Conservation (phyloP, 1,140 invertebrate genomes). For the Sminthurinus signatus region DNA sequence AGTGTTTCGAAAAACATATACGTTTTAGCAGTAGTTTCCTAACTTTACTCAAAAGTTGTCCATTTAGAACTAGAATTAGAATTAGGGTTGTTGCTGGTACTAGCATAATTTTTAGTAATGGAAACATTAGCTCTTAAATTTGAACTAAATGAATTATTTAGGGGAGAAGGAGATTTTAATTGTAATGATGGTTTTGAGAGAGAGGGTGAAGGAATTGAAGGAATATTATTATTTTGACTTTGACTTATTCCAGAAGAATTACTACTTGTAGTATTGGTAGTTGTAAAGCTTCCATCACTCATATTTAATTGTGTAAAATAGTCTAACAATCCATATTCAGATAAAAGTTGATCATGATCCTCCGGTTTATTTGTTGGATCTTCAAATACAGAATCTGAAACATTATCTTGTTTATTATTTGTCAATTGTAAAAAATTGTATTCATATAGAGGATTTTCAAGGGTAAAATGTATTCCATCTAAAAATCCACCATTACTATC, state of each 20-base stretch:
- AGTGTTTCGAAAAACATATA: no score
- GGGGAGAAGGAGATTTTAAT: not conserved
- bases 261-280: not conserved
- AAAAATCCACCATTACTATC: slow-evolving; percentile 17
- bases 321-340: slow-evolving; percentile 36
- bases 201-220: no score
- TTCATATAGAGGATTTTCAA: slow-evolving; percentile 41
- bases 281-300: slow-evolving; percentile 8
- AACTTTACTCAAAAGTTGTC: slow-evolving; percentile 31
- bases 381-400: slow-evolving; percentile 33
- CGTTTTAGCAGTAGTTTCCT: no score
- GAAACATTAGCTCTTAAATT: no score
- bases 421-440: no score
- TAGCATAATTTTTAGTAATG: no score
- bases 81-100: no score
- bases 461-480: slow-evolving; percentile 28
- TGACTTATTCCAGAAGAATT: slow-evolving; percentile 3
- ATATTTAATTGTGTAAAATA: slow-evolving; percentile 36
- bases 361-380: slow-evolving; percentile 6
- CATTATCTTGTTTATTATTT: no score
- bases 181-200: slow-evolving; percentile 5
- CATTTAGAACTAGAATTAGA: slow-evolving; percentile 7
- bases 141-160: no score
- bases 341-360: slow-evolving; percentile 28
- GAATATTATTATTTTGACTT: slow-evolving; percentile 5